Base-by-base conservation (phyloP, 1,140 invertebrate genomes). In the Microplitis mediator region DNA sequence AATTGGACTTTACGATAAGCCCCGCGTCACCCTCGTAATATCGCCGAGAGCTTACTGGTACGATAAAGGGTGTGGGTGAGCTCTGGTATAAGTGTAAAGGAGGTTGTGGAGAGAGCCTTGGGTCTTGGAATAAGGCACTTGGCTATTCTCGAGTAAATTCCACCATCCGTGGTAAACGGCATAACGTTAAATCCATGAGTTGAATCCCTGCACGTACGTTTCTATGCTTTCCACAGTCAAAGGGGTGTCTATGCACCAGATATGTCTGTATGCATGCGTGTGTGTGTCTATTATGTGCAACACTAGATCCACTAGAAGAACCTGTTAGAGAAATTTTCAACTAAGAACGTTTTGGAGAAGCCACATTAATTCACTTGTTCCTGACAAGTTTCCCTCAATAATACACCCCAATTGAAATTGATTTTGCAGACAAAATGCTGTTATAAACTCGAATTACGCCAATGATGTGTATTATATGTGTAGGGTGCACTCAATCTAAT, bases 1-100 rank as follows among this genome's bases (percentile, higher is more conserved):
- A 74, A 74, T 74, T 58, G 65, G 72, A 69, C 68, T 74, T 74
- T 74, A 74, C 72, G 72, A 74, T 74, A 74, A 74, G 72, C 35
- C 65, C 32, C 36, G 64, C 69, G 65, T 70, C 73, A 71, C 58
- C 67, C 61, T 16, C 54, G 69, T 70, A 74, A 74, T 74, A 74
- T 74, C 69, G 69, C 71, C 73, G 63, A 71, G 73, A 74, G 73
- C 64, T 74, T 74, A 74, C 62, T 50, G 45, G 35, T 39, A 35
- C 36, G 32, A 32, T 66, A 34, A 23, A 36, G 45, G 61, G 58
- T 64, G 66, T 51, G 45, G 16, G 31, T 31, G 68, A 52, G 39
- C 39, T 6, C 11, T 11, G 39, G 6, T 45, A 45, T 34, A 58
- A 54, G 34, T 67, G n/a, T 39, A 54, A 67, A 52, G 50, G 65